Base-by-base conservation (phyloP, 2,888 invertebrate species). In the Ennomos quercinarius region DNA sequence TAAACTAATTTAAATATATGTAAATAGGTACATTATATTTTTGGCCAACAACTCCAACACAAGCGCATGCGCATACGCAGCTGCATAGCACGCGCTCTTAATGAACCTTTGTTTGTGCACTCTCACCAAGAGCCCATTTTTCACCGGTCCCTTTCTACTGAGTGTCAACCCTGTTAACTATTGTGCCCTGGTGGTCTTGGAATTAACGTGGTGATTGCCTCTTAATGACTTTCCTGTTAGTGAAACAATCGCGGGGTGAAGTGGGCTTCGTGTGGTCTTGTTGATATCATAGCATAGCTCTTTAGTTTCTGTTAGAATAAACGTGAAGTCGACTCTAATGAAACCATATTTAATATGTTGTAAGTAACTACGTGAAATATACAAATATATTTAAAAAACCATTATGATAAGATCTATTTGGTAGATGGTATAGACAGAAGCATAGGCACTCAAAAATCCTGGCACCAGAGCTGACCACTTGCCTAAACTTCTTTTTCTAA, bases 31-130 rank as follows among this genome's bases (percentile, higher is more conserved):
- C n/a, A n/a, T n/a, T n/a, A n/a, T n/a, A 5, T 27, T 6, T 5
- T 6, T 27, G 5, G 6, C 27, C n/a, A n/a, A n/a, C n/a, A n/a
- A n/a, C n/a, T 6, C 6, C 27, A 17, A 17, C 17, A 27, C 27
- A 27, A 10, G 37, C 37, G 43, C 49, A 48, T 46, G 52, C 65
- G 75, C 75, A 71, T 48, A 70, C 76, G 79, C 89, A 89, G 88
- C 89, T 89, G 89, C 79, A 70, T 45, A 74, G 83, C 89, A 89
- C 89, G 87, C 86, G 89, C 84, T 80, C 85, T 87, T 84, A 85
- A 86, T 87, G 81, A 73, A 71, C 70, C 77, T 84, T 87, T 87
- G 87, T 87, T 61, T 61, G 43, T 45, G 27, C 27, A 36, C 46
- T 45, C 57, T 39, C 48, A 27, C 51, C 48, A 35, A 27, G 48